Evolutionary conservation across 2,797 vertebrate species (phyloP), one percentile per base, ranked within the genome.

Genomic region (Molossus molossus): DNA sequence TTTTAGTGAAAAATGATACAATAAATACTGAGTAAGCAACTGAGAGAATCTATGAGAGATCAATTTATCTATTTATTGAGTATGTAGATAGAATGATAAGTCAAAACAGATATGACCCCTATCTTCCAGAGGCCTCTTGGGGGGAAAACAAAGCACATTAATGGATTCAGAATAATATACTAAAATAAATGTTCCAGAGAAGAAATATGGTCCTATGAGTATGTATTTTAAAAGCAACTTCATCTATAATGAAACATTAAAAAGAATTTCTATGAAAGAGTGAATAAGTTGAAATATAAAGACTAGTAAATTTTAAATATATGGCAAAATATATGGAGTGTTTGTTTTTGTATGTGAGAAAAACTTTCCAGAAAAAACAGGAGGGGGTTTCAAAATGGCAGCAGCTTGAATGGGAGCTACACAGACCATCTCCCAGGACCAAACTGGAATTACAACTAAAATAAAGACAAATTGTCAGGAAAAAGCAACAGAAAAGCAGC

Each of bases 281-380:
- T 7, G 77, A 87, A 60, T 57, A 80, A 72, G 17, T 45, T 64
- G 17, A 90, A 86, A 81, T 82, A 4, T 29, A 94, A 90, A 86
- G 14, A 69, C 6, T 60, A 62, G 11, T 75, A 33, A 83, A 80
- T 25, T 75, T 85, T 80, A 50, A 80, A 12, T 23, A 40, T 40
- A 62, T 27, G 33, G n/a, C 27, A 70, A 64, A 86, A 29, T 90
- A 65, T 67, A 55, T n/a, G 3, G 18, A 45, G 12, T 70, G 0
- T 70, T 29, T 80, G 6, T 15, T 53, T 57, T n/a, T 29, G 25
- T 45, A 27, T 72, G 2, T 77, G 27, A 12, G 15, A 77, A 87
- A 2, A 73, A 84, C 25, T 83, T 83, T 65, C 57, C 64, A 87
- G 67, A 37, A 12, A 83, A 90, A 57, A 7, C 33, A 5, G 53